A percentile compares a stretch with the other conserved stretches of the same genome.
These are phyloP conservation scores for Pseudorectes ferrugineus DNA, from an alignment of 2,113 vertebrate species.

Conservation along the genomic window DNA sequence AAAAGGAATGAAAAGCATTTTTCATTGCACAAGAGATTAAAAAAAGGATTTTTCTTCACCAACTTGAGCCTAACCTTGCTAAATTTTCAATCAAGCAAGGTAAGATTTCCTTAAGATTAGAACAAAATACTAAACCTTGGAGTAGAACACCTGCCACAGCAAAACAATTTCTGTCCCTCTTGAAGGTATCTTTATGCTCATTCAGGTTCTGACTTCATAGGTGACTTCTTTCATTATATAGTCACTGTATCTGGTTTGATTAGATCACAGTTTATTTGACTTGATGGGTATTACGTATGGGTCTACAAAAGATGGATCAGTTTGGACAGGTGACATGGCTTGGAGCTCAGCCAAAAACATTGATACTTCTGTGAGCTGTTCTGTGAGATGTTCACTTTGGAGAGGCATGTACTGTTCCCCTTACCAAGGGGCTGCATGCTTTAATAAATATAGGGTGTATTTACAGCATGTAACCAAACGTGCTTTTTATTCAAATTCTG, in stretches of 20 bases:
- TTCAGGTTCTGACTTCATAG: neutral
- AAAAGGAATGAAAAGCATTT: neutral
- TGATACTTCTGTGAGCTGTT: neutral
- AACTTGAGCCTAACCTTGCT: neutral
- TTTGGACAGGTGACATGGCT: slow-evolving; percentile 10
- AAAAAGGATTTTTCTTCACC: neutral
- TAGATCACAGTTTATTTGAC: slow-evolving; percentile 23
- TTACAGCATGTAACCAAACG: neutral
- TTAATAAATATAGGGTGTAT: neutral
- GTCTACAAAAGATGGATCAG: neutral
- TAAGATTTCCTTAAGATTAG: neutral
- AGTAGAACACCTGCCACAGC: neutral
- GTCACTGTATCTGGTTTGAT: neutral
- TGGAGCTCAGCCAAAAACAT: neutral
- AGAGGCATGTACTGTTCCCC: neutral
- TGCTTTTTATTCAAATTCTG: neutral
- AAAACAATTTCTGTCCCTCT: neutral
- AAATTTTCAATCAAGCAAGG: neutral
- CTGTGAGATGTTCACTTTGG: neutral
- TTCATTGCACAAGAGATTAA: neutral
- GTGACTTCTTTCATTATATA: neutral
- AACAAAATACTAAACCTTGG: neutral
- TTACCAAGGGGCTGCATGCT: neutral
- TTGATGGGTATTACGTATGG: neutral
- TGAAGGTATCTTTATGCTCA: neutral